Evolutionary conservation across 2,888 invertebrate genomes (phyloP), one percentile per base, ranked within the genome.

Genomic region (Esperia sulphurella): DNA sequence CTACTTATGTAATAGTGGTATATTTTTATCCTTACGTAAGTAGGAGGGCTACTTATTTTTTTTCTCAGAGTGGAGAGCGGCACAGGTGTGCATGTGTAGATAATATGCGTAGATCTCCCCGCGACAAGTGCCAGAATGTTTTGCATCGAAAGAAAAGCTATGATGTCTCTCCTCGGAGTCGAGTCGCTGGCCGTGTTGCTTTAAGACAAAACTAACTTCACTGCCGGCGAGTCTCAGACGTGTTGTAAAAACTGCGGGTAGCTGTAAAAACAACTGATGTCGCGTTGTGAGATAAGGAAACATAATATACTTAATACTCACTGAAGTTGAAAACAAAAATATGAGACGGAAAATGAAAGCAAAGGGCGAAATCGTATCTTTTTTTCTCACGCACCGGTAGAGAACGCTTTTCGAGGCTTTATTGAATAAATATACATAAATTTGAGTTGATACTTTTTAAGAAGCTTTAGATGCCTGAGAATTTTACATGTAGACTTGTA

Each of bases 381-480:
- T 82, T 76, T 76, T 75, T 75, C 66, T 60, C 69, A 68, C 76
- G 70, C 67, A 71, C 77, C 77, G 72, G 77, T 68, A 70, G 69
- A 65, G 78, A 74, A 79, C 77, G 80, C 79, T 82, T 76, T 81
- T 80, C 71, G 76, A 67, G 75, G 71, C 70, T 81, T 82, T 82
- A 79, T 83, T 81, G 81, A 83, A 82, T 81, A 83, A 81, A 82
- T 83, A 77, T 81, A 83, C 81, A 80, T 83, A 83, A 79, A 80
- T 75, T 79, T 62, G 66, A 41, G 45, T 30, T 49, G 46, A 49
- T 49, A 49, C 45, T 49, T 45, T 45, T 45, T 42, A 49, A 46
- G 49, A 43, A 43, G 49, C 49, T 46, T 49, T 43, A 35, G 21
- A 14, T 13, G 37, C 14, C 8, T 8, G 12, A 31, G 21, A 21